Evolutionary conservation across 2,797 vertebrate species (phyloP), one percentile per base, ranked within the genome.

Genomic region (Scyliorhinus canicula): DNA sequence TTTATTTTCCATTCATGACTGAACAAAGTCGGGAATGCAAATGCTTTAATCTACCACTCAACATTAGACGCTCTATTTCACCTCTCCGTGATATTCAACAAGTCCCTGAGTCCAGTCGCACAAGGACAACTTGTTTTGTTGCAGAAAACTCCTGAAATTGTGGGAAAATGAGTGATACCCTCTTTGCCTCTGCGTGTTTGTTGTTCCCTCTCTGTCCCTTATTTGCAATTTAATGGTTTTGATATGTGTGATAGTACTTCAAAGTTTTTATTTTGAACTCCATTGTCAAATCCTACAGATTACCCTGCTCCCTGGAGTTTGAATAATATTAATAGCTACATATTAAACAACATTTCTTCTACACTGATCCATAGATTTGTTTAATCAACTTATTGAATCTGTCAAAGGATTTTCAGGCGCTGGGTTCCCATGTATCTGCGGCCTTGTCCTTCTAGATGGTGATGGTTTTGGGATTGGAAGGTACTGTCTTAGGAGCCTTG

Each of bases 321-420:
- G 55, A 86, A 55, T 71, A 65, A 71, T 55, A 86, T 86, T 86
- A 86, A 86, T 55, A 86, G 35, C 84, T 28, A 55, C 84, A 86
- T 44, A 52, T 57, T 88, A 21, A 52, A 31, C 28, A 35, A 4
- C 0, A 14, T 57, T 88, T 84, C 26, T 57, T 88, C 12, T 31
- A 88, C 52, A 57, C 55, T 86, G 85, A 57, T 52, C 5, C 52
- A 55, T 31, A 52, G 67, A 69, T 28, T 47, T 85, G 7, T 55
- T 4, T 35, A 47, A 28, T 57, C 26, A 24, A 31, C 84, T 12
- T 52, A 86, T 28, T 57, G 9, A 57, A 57, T 31, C 57, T 55
- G 55, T 88, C 31, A 52, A 88, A 57, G 11, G 28, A 35, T 12
- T 57, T 55, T 28, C 19, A 65, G 63, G 16, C 4, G 63, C 1